Evolutionary conservation across 2,888 invertebrate species (phyloP).

Genomic region (Metalampra italica): DNA sequence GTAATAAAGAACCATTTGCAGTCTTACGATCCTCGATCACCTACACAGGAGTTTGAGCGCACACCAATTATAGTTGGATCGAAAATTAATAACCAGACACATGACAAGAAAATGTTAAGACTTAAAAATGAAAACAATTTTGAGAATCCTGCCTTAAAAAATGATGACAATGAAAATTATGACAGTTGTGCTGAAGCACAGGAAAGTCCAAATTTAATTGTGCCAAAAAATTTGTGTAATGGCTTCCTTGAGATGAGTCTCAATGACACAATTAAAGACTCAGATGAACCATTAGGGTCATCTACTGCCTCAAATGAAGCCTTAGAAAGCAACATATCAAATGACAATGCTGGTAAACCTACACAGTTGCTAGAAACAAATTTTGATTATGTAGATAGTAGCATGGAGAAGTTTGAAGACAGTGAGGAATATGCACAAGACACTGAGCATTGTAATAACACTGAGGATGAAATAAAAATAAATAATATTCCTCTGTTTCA

Average conservation of each 20-base stretch:
- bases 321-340: conserved; percentile 51
- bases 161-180: conserved; percentile 32
- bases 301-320: conserved; percentile 63
- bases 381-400: conserved; percentile 76
- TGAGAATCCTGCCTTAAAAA: conserved; percentile 43
- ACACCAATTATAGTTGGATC: conserved; percentile 74
- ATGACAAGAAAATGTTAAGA: conserved; percentile 31
- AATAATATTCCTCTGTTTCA: conserved; percentile 36
- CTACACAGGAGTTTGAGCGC: conserved; percentile 77
- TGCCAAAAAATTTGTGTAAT: conserved; percentile 61
- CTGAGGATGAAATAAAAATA: conserved; percentile 21
- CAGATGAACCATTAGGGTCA: conserved; percentile 56
- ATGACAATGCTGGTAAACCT: conserved; percentile 47
- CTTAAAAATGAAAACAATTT: conserved; percentile 28
- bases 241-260: conserved; percentile 56
- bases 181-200: conserved; percentile 42
- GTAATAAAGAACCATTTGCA: conserved; percentile 70
- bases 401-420: conserved; percentile 39
- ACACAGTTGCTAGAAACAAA: conserved; percentile 78
- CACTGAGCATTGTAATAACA: conserved; percentile 13
- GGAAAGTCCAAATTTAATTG: conserved; percentile 45
- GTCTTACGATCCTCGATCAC: conserved; percentile 78
- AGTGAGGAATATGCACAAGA: conserved; percentile 27
- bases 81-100: conserved; percentile 32
- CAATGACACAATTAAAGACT: conserved; percentile 55